Evolutionary conservation across 2,888 invertebrate species (phyloP).

Genomic region (Andricus quercusramuli): DNA sequence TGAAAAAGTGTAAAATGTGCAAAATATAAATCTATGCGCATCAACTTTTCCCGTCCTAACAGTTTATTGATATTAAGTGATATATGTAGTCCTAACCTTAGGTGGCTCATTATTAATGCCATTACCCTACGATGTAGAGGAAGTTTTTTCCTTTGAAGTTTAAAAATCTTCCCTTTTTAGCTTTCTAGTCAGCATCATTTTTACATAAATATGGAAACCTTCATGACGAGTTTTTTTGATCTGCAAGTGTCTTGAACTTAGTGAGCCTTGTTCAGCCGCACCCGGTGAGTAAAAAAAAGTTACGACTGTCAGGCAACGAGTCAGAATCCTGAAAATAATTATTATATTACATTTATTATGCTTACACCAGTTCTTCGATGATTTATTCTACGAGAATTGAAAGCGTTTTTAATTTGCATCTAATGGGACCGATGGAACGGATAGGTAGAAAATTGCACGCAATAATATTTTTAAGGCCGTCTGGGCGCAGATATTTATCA

Average conservation of each 20-base stretch:
- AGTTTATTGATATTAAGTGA: no score
- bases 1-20: no score
- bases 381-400: not conserved
- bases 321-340: not conserved
- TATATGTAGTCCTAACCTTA: no score
- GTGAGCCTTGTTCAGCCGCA: not conserved
- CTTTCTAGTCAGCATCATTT: not conserved
- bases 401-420: conserved; percentile 14
- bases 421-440: conserved; percentile 22
- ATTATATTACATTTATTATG: conserved; percentile 8
- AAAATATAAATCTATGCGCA: no score
- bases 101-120: no score
- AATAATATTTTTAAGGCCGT: conserved; percentile 27
- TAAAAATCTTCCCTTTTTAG: not conserved
- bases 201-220: not conserved
- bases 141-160: not conserved
- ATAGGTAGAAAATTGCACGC: conserved; percentile 22
- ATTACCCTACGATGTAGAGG: no score
- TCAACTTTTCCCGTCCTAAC: no score
- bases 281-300: not conserved
- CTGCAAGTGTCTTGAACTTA: not conserved
- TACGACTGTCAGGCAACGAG: not conserved
- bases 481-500: conserved; percentile 16
- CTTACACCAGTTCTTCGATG: not conserved
- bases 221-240: not conserved